Conservation (phyloP, 2,888 invertebrate genomes). For the Thereva unica region DNA sequence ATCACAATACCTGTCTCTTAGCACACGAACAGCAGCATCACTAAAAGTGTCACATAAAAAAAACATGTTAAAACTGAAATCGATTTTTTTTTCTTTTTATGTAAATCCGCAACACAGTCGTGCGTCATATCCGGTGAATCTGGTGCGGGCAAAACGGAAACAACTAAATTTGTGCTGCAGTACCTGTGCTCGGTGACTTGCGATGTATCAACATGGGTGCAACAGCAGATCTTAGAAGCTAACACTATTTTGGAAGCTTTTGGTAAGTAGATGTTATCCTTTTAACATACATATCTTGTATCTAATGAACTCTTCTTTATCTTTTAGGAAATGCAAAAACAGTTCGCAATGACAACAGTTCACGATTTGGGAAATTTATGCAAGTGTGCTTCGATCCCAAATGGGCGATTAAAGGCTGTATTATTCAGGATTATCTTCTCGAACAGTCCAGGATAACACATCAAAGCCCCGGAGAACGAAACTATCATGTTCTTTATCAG, state of each 20-base stretch:
- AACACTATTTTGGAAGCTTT: slow-evolving; percentile 92
- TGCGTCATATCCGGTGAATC: slow-evolving; percentile 92
- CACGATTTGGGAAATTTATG: slow-evolving; percentile 94
- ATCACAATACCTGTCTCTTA: neutral
- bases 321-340: slow-evolving; percentile 87
- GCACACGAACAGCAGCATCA: neutral
- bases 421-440: slow-evolving; percentile 86
- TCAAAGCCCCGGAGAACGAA: slow-evolving; percentile 83
- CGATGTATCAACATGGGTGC: slow-evolving; percentile 88
- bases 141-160: slow-evolving; percentile 92
- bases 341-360: slow-evolving; percentile 90
- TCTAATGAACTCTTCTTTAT: slow-evolving; percentile 6
- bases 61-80: neutral
- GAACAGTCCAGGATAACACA: slow-evolving; percentile 91
- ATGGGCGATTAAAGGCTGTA: slow-evolving; percentile 89
- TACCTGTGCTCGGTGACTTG: slow-evolving; percentile 88
- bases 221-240: slow-evolving; percentile 92
- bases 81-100: slow-evolving; percentile 16
- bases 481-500: slow-evolving; percentile 92
- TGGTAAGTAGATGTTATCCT: slow-evolving; percentile 63
- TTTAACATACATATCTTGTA: neutral
- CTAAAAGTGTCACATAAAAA: neutral
- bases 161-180: slow-evolving; percentile 88
- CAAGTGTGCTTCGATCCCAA: slow-evolving; percentile 88
- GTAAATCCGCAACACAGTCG: slow-evolving; percentile 64